A percentile compares a stretch with the other conserved stretches of the same genome.
phyloP scores from a whole-genome alignment of 2,797 vertebrate species.

The Enteromius thamalakanensis region DNA sequence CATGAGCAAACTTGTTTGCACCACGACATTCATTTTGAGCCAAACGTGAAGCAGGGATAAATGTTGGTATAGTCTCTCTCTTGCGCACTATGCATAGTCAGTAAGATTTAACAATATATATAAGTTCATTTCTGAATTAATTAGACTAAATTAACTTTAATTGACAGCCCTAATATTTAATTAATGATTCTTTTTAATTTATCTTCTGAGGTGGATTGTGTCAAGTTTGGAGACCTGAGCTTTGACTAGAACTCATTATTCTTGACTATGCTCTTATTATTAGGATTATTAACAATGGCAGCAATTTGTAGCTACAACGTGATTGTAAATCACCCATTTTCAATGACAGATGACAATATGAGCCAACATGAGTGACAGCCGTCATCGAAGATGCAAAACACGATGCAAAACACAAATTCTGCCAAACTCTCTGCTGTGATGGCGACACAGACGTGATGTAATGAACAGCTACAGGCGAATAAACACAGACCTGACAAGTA shows the following conservation, averaged over 20 bases:
- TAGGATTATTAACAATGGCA: neutral
- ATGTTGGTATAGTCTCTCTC: neutral
- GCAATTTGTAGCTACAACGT: neutral
- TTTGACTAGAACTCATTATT: neutral
- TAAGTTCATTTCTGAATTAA: neutral
- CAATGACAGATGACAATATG: neutral
- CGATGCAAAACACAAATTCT: neutral
- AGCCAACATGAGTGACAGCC: neutral
- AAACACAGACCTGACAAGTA: slow-evolving; percentile 31
- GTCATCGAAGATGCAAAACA: neutral
- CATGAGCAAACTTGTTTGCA: neutral
- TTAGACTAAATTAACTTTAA: neutral
- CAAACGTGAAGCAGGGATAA: neutral
- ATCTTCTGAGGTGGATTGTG: neutral
- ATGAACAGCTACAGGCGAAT: slow-evolving; percentile 11
- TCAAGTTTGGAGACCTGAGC: neutral
- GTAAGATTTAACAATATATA: too few species aligned
- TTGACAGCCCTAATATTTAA: neutral
- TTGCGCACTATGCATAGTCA: too few species aligned
- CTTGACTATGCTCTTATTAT: neutral
- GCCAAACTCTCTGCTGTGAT: neutral
- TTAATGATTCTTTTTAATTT: neutral
- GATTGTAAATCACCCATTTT: neutral
- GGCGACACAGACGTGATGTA: neutral
- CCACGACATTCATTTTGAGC: neutral